These are phyloP conservation scores for Onychorhynchus coronatus DNA, from an alignment of 2,113 vertebrate species.

Conservation along the genomic window DNA sequence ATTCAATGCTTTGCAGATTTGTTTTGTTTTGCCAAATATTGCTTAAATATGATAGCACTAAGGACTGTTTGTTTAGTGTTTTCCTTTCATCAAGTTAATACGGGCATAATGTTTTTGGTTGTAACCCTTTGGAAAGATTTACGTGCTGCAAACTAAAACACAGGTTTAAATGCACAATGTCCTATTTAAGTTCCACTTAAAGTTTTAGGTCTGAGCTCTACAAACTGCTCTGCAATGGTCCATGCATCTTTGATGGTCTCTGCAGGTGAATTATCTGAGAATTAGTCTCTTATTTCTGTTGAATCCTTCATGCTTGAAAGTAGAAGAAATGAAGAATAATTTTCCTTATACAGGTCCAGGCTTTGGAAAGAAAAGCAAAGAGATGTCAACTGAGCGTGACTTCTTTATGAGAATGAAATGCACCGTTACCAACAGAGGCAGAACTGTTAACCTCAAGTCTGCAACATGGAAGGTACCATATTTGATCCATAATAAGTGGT, in stretches of 20 bases:
- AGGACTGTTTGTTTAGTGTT: background rate
- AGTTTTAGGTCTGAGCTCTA: background rate
- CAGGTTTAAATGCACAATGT: background rate
- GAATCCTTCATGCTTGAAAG: background rate
- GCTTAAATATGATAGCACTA: background rate
- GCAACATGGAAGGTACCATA: slow-evolving; percentile 90
- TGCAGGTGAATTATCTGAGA: background rate
- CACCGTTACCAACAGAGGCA: slow-evolving; percentile 87
- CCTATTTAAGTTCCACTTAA: background rate
- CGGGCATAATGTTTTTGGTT: background rate
- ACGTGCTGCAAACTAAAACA: background rate
- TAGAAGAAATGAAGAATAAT: background rate
- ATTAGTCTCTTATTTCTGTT: background rate
- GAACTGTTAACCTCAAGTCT: slow-evolving; percentile 91
- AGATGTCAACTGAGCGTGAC: slow-evolving; percentile 80
- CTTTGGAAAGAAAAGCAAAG: slow-evolving; percentile 86
- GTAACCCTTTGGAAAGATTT: background rate
- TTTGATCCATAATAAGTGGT: background rate
- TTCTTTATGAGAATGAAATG: slow-evolving; percentile 98
- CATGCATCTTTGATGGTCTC: background rate
- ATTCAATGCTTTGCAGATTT: background rate
- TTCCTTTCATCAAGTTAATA: background rate
- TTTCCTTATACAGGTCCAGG: slow-evolving; percentile 67
- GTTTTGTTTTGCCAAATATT: background rate
- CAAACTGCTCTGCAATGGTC: background rate